These are phyloP conservation scores for Halcyon senegalensis DNA, from an alignment of 2,113 vertebrate genomes.

Conservation along the genomic window DNA sequence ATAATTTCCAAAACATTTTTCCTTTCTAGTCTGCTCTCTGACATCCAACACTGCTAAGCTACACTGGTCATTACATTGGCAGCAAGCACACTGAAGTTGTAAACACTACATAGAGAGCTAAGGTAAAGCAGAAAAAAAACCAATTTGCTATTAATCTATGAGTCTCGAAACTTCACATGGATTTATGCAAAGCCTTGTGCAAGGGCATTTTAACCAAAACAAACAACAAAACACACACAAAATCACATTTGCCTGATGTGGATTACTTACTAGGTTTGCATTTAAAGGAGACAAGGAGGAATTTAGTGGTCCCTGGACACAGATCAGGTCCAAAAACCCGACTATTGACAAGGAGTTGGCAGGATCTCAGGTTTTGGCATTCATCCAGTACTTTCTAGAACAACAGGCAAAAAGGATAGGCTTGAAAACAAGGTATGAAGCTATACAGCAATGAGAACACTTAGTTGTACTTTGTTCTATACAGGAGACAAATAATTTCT, in stretches of 20 bases:
- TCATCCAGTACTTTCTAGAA: slow-evolving; percentile 95
- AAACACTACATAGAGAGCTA: background rate
- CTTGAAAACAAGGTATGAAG: slow-evolving; percentile 67
- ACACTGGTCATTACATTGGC: background rate
- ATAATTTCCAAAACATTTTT: background rate
- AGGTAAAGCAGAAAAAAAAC: background rate
- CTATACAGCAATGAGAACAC: background rate
- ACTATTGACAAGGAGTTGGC: slow-evolving; percentile 91
- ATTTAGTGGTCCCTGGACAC: slow-evolving; percentile 92
- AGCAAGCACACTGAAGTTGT: background rate
- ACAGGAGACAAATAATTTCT: background rate
- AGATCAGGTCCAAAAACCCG: slow-evolving; percentile 93
- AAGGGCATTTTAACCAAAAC: slow-evolving; percentile 10
- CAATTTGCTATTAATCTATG: background rate
- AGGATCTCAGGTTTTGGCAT: slow-evolving; percentile 92
- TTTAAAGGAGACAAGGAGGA: slow-evolving; percentile 95
- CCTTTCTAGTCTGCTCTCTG: background rate
- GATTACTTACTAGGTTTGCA: slow-evolving; percentile 95
- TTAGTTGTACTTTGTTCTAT: slow-evolving; percentile 4
- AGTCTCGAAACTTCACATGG: background rate
- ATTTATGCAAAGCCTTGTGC: background rate
- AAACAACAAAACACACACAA: slow-evolving; percentile 4
- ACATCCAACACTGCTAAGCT: background rate
- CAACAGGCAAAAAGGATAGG: slow-evolving; percentile 70
- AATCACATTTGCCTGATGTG: slow-evolving; percentile 23